These are phyloP conservation scores for Hoplodrina blanda DNA, from an alignment of 2,888 invertebrate genomes.

Conservation along the genomic window DNA sequence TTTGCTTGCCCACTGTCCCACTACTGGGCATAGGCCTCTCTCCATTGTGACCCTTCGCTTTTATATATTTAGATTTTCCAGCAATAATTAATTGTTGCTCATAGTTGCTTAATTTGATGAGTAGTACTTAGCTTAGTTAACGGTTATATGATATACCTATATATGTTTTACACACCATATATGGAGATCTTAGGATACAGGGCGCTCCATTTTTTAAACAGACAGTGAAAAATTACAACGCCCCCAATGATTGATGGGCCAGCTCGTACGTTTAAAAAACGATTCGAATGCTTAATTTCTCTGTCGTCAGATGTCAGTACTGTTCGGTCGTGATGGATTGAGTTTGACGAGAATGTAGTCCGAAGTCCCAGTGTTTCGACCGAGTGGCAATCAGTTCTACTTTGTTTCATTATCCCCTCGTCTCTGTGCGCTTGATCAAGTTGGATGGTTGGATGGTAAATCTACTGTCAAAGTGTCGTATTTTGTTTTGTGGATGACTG, in stretches of 20 bases:
- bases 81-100: too few species aligned
- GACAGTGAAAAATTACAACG: constrained; percentile 86
- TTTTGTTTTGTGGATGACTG: not conserved
- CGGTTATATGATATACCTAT: too few species aligned
- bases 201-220: constrained; percentile 66
- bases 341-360: constrained; percentile 63
- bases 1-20: too few species aligned
- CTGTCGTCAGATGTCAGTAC: constrained; percentile 82
- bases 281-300: constrained; percentile 86
- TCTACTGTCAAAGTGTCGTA: not conserved
- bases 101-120: too few species aligned
- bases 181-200: constrained; percentile 60
- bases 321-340: constrained; percentile 79
- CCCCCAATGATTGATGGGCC: constrained; percentile 83
- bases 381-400: constrained; percentile 22
- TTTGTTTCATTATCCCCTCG: constrained; percentile 26
- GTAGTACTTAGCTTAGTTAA: too few species aligned
- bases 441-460: constrained; percentile 1
- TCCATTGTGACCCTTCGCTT: too few species aligned
- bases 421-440: not conserved
- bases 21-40: too few species aligned
- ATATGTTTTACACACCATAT: constrained; percentile 2
- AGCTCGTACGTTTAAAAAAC: constrained; percentile 82
- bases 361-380: constrained; percentile 36
- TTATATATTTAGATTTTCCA: too few species aligned